Evolutionary conservation across 1,140 invertebrate species (phyloP).

Genomic region (Atta texana): DNA sequence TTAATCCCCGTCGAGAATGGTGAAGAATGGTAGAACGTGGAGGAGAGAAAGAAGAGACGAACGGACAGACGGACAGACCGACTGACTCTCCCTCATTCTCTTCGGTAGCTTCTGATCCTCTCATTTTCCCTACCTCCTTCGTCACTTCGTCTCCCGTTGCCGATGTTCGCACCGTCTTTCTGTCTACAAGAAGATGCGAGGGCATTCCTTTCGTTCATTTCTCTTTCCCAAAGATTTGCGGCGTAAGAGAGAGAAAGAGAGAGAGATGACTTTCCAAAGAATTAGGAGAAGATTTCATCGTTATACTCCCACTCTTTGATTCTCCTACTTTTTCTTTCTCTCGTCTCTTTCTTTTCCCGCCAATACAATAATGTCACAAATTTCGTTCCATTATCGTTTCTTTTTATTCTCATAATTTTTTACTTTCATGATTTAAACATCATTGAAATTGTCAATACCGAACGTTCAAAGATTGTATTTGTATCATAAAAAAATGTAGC

Average conservation of each 20-base stretch:
- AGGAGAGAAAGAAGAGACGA: conserved; percentile 66
- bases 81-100: conserved; percentile 65
- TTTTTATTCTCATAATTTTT: background rate
- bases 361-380: background rate
- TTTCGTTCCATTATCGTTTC: background rate
- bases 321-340: conserved; percentile 10
- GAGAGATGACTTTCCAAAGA: conserved; percentile 53
- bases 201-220: conserved; percentile 65
- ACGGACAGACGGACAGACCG: conserved; percentile 39
- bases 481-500: background rate
- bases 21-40: conserved; percentile 64
- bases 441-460: conserved; percentile 7
- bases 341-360: background rate
- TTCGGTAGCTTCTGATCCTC: conserved; percentile 67
- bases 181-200: conserved; percentile 64
- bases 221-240: background rate
- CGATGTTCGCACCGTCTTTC: conserved; percentile 30
- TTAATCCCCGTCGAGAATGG: conserved; percentile 76
- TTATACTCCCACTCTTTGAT: conserved; percentile 74
- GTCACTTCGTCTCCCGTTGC: conserved; percentile 24
- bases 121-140: conserved; percentile 57
- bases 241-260: conserved; percentile 8
- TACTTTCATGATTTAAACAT: conserved; percentile 8
- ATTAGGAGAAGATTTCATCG: conserved; percentile 75
- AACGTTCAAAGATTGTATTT: background rate